Base-by-base conservation (phyloP, 2,113 vertebrate genomes). In the Gopherus flavomarginatus region DNA sequence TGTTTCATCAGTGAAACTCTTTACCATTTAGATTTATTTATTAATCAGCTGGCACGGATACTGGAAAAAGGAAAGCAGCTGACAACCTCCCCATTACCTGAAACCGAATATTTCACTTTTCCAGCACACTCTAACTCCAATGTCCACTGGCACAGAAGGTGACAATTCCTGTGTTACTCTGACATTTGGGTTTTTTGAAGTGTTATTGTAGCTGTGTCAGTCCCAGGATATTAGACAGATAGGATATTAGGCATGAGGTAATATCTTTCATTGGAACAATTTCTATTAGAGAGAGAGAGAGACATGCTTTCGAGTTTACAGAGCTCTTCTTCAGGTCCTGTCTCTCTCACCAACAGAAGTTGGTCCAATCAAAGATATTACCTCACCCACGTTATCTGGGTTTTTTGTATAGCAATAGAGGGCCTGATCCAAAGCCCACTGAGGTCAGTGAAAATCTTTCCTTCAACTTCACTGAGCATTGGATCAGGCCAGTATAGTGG, bases 71-170 rank as follows among this genome's bases (percentile, higher is more conserved):
- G 84, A 94, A 93, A 96, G 93, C 22, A 8, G 87, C 88, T 96
- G 90, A 96, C 78, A 65, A 86, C 90, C 93, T 90, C 92, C 93
- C 81, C 75, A 21, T 94, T 95, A 96, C 92, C 92, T 97, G 97
- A 97, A 97, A 97, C 96, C 83, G 95, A 87, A 95, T 98, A 97
- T 93, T 97, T 98, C 95, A 97, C 95, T 92, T 97, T 87, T 95
- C 95, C 11, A 5, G 85, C 90, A 90, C 88, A 93, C 95, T 95
- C 87, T 87, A 85, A 57, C 94, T 97, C 87, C 2, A 21, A 29
- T 84, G 96, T 59, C 11, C 11, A 91, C 69, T 87, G 81, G 49
- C 75, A 26, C 44, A 87, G 89, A 94, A 22, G 89, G 54, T 90
- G 44, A 57, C 0, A 1, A n/a, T 92, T 56, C 19, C 50, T 4